phyloP scores from a whole-genome alignment of 2,113 vertebrate genomes.

The Ailuropoda melanoleuca region DNA sequence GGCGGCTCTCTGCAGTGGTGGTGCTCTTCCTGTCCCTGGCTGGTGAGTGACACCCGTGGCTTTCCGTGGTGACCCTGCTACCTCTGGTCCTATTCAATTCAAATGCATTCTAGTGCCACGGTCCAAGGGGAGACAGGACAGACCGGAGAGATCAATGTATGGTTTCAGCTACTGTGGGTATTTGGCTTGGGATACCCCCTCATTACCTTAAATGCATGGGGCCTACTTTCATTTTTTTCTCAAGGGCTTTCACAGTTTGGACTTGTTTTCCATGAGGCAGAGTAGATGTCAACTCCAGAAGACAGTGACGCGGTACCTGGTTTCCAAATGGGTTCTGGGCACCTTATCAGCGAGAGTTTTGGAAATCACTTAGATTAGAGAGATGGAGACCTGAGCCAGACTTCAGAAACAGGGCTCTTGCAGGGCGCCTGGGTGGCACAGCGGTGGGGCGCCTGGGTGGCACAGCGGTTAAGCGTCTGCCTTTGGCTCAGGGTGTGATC shows the following conservation, averaged over 20 bases:
- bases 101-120: neutral
- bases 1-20: neutral
- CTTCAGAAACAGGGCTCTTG: too few relatives aligned
- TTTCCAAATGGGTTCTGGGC: neutral
- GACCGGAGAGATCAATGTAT: too few relatives aligned
- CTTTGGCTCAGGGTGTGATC: too few relatives aligned
- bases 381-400: neutral
- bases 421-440: too few relatives aligned
- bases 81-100: neutral
- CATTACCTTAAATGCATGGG: neutral
- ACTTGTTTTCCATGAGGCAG: neutral
- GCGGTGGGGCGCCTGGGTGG: too few relatives aligned
- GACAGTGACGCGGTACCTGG: neutral
- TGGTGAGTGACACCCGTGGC: conserved; percentile 55
- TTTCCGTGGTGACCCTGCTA: neutral
- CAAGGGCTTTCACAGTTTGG: neutral
- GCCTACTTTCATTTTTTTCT: neutral
- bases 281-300: neutral
- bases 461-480: too few relatives aligned
- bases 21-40: neutral
- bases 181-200: neutral
- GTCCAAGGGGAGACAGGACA: neutral
- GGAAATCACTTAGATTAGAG: neutral
- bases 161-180: neutral
- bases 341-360: neutral